These are phyloP conservation scores for Orchestes rusci DNA, from an alignment of 2,888 invertebrate genomes.

Conservation along the genomic window DNA sequence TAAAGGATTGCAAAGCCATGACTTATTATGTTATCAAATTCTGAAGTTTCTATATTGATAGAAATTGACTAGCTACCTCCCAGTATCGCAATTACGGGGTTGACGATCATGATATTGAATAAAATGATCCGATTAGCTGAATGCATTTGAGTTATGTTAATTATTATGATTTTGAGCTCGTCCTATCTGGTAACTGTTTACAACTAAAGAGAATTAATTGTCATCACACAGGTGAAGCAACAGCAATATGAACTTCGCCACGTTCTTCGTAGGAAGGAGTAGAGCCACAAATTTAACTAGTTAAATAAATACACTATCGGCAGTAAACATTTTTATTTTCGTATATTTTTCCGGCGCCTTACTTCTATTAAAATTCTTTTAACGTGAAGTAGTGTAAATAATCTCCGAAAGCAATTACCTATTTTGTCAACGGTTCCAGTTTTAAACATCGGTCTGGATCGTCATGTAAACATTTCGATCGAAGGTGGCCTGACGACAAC, in stretches of 20 bases:
- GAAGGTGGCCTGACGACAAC: slow-evolving; percentile 33
- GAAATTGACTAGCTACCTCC: too few species aligned
- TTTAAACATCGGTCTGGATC: slow-evolving; percentile 39
- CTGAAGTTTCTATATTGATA: background rate
- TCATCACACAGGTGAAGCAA: slow-evolving; percentile 17
- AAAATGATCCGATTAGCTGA: too few species aligned
- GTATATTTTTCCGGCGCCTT: slow-evolving; percentile 39
- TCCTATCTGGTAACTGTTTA: too few species aligned
- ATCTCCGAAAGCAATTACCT: slow-evolving; percentile 43
- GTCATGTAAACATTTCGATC: slow-evolving; percentile 40
- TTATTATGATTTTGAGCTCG: too few species aligned
- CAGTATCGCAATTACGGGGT: too few species aligned
- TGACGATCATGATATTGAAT: too few species aligned
- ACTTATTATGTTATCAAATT: background rate
- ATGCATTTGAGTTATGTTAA: background rate
- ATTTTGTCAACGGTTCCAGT: slow-evolving; percentile 44
- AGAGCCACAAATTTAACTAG: slow-evolving; percentile 20
- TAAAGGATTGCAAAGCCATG: background rate
- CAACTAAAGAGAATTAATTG: too few species aligned
- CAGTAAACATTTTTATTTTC: slow-evolving; percentile 36
- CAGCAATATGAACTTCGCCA: slow-evolving; percentile 20
- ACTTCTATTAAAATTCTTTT: slow-evolving; percentile 40
- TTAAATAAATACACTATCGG: slow-evolving; percentile 32
- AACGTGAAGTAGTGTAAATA: slow-evolving; percentile 40
- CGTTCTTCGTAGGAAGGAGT: slow-evolving; percentile 16